Conservation (phyloP, 2,113 vertebrate species). For the Numenius arquata region DNA sequence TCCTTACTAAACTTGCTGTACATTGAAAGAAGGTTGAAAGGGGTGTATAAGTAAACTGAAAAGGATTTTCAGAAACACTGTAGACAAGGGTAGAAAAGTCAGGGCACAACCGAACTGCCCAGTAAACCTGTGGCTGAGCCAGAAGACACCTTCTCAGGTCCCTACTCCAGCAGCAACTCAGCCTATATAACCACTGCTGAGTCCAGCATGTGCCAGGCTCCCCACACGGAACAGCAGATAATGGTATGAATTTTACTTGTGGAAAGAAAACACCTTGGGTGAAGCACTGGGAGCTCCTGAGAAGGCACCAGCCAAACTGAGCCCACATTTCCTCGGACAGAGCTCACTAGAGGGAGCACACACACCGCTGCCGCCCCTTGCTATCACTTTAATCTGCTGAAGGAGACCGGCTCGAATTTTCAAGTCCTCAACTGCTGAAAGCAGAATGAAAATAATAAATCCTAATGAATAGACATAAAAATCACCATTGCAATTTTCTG, state of each 20-base stretch:
- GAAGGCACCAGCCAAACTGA: background rate
- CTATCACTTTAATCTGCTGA: background rate
- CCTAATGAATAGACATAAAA: background rate
- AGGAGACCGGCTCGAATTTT: background rate
- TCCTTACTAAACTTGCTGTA: background rate
- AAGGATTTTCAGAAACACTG: background rate
- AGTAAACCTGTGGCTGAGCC: background rate
- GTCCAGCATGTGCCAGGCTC: background rate
- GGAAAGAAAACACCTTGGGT: background rate
- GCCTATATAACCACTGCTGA: too few species aligned
- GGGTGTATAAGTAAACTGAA: background rate
- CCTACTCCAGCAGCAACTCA: background rate
- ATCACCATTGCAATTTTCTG: background rate
- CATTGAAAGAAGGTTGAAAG: background rate
- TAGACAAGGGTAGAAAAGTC: background rate
- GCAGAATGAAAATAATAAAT: slow-evolving; percentile 39
- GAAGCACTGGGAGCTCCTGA: background rate
- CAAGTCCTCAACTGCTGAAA: background rate
- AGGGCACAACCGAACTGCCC: background rate
- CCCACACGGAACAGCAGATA: background rate
- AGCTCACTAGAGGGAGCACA: slow-evolving; percentile 60
- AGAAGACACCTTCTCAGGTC: fast-evolving
- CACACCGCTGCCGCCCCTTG: background rate
- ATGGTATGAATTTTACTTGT: background rate
- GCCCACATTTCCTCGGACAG: background rate